Base-by-base conservation (phyloP, 2,888 invertebrate species). In the Spicauda simplicius region DNA sequence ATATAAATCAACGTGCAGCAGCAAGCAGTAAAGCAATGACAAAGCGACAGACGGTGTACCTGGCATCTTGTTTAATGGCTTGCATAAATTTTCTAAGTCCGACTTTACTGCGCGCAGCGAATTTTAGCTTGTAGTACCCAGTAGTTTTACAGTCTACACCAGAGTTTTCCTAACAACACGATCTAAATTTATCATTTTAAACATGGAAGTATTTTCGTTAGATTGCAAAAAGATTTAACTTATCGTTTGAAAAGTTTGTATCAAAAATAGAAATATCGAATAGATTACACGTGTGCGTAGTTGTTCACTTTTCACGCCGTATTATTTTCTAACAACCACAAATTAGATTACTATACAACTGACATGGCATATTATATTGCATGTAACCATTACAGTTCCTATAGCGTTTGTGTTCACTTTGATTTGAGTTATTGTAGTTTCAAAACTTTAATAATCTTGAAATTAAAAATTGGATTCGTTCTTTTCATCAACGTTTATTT, bases 51-150 rank as follows among this genome's bases (percentile, higher is more conserved):
- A 66, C 66, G 55, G 54, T 54, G 66, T 60, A 66, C 55, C 66
- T 66, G 55, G 60, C 59, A 65, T 65, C 59, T 59, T 54, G 59
- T 59, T 59, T 65, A 65, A 59, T 65, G 65, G 19, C 45, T 45
- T 65, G 65, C 65, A 65, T 65, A 65, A 59, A 65, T 65, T 65
- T 59, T 65, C 65, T 54, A 65, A 65, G 65, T 59, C 65, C 54
- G 41, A 59, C 65, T 65, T 65, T 53, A 59, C 59, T 65, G 59
- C 30, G 59, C 59, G 59, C 59, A 45, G 54, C 18, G 45, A 65
- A 58, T 58, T 52, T 19, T 58, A 37, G 30, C 25, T 65, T 65
- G 64, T 45, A 30, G 57, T 58, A 19, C 52, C 37, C 52, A 57
- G 52, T 57, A 58, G 64, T 58, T 64, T 64, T 41, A 48, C 52